Percentiles rank a stretch among this genome's conserved stretches.
Evolutionary conservation across 2,888 invertebrate genomes (phyloP).

Genomic region (Calameuta idolon): DNA sequence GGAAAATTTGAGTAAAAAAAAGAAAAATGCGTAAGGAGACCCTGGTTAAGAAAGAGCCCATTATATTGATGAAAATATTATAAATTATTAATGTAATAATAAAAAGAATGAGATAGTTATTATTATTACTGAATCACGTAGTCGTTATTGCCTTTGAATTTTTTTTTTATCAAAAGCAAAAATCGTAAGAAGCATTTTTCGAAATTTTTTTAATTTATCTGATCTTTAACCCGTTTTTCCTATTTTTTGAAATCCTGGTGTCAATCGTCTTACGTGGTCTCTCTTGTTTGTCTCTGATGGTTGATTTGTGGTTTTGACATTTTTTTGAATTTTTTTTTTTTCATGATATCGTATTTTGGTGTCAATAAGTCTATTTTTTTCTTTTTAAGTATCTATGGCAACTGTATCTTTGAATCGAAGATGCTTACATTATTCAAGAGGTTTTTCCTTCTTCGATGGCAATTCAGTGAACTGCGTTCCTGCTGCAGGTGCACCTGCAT

Average conservation of each 20-base stretch:
- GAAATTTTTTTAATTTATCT: too few species aligned
- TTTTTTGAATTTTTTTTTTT: neutral
- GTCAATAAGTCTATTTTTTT: neutral
- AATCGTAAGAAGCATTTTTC: too few species aligned
- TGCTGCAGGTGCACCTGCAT: neutral
- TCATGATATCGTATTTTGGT: neutral
- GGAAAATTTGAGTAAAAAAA: neutral
- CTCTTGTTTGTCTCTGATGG: neutral
- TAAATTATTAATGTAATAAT: slow-evolving; percentile 22
- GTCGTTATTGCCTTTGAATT: slow-evolving; percentile 3
- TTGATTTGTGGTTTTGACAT: neutral
- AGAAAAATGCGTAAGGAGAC: neutral
- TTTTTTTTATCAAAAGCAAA: neutral
- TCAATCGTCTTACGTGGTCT: neutral
- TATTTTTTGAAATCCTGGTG: neutral
- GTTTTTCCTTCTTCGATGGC: neutral
- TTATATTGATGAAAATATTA: slow-evolving; percentile 13
- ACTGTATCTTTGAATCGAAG: neutral
- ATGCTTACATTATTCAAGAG: neutral
- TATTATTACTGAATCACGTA: slow-evolving; percentile 14
- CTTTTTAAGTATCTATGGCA: neutral
- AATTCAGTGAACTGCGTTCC: neutral
- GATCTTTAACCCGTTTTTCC: neutral
- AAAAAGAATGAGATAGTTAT: slow-evolving; percentile 17
- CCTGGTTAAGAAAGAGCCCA: neutral